Percentiles rank a stretch among this genome's conserved stretches.
These are phyloP conservation scores for Ormyrus labotus DNA, from an alignment of 2,888 invertebrate species.

Conservation along the genomic window DNA sequence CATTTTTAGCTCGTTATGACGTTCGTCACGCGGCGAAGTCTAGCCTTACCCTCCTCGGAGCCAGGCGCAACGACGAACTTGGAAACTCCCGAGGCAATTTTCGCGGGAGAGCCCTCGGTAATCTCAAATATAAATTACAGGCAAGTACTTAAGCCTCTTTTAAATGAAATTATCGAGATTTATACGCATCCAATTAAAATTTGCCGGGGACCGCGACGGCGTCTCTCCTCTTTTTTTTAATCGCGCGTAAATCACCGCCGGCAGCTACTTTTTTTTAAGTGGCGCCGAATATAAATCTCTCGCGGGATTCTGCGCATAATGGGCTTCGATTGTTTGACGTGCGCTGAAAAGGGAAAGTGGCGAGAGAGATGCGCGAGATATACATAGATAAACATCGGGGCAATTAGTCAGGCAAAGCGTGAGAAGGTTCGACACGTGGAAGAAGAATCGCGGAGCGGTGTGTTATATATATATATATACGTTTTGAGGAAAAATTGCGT, in stretches of 20 bases:
- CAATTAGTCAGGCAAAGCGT: too few species aligned
- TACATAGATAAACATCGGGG: too few species aligned
- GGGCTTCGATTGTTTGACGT: neutral
- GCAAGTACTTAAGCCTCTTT: slow-evolving; percentile 54
- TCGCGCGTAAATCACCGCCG: slow-evolving; percentile 33
- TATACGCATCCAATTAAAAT: slow-evolving; percentile 57
- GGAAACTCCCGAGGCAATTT: slow-evolving; percentile 49
- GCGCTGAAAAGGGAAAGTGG: too few species aligned
- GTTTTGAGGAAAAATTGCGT: too few species aligned
- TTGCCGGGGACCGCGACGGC: slow-evolving; percentile 6
- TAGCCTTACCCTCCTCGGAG: too few species aligned
- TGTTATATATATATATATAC: too few species aligned
- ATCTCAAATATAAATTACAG: slow-evolving; percentile 54
- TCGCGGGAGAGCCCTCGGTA: slow-evolving; percentile 36
- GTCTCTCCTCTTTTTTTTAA: slow-evolving; percentile 34
- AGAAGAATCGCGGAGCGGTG: too few species aligned
- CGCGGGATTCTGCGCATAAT: neutral
- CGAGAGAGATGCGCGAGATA: too few species aligned
- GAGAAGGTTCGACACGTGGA: too few species aligned
- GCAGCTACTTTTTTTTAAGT: slow-evolving; percentile 9
- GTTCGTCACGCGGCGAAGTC: too few species aligned
- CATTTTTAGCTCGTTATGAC: too few species aligned
- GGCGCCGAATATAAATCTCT: slow-evolving; percentile 12
- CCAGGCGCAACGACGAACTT: slow-evolving; percentile 1
- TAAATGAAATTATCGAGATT: slow-evolving; percentile 57